Evolutionary conservation across 2,113 vertebrate species (phyloP).

Genomic region (Tetrax tetrax): DNA sequence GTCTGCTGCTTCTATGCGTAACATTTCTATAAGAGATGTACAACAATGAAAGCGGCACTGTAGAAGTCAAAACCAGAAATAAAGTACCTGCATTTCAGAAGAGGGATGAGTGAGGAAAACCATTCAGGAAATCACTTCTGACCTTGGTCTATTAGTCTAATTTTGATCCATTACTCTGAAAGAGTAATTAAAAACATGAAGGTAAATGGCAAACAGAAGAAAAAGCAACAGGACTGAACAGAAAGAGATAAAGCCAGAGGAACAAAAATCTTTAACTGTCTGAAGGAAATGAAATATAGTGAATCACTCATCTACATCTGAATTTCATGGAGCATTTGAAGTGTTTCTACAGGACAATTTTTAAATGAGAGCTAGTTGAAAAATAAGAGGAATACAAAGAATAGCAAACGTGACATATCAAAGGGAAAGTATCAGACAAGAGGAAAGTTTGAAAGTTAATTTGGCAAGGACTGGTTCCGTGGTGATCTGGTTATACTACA

Average conservation of each 20-base stretch:
- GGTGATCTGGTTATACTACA: background rate
- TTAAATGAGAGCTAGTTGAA: background rate
- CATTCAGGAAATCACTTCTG: background rate
- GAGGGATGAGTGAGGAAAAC: background rate
- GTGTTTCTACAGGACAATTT: background rate
- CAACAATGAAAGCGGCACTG: fast-evolving
- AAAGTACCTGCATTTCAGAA: background rate
- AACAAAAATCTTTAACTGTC: background rate
- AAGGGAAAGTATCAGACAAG: background rate
- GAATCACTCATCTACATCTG: background rate
- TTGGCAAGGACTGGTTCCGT: background rate
- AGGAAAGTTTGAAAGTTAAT: background rate
- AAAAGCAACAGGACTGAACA: background rate
- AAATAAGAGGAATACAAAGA: background rate
- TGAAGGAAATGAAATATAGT: background rate
- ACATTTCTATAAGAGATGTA: fast-evolving
- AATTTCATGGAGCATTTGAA: background rate
- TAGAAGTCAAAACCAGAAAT: background rate
- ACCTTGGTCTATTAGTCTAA: background rate
- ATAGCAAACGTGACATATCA: background rate
- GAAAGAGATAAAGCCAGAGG: background rate
- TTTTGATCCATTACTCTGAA: background rate
- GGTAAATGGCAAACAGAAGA: background rate
- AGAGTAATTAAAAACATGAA: background rate
- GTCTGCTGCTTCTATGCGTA: background rate